Conservation (phyloP, 2,113 vertebrate species). For the Solea solea region DNA sequence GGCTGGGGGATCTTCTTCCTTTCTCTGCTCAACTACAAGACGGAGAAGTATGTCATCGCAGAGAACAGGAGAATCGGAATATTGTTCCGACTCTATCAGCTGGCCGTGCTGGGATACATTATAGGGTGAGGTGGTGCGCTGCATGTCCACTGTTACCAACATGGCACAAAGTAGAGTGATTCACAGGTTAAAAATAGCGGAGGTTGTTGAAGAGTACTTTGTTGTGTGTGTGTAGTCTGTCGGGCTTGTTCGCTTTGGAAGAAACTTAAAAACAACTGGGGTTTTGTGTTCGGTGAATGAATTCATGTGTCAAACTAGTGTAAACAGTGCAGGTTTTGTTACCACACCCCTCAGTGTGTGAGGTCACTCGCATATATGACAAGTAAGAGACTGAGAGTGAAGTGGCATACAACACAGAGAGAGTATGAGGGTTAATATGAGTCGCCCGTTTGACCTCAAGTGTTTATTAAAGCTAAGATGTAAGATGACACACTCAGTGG, state of each 20-base stretch:
- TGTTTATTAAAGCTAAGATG: constrained; percentile 4
- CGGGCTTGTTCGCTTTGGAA: neutral
- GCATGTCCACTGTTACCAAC: neutral
- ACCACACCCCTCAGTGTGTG: constrained; percentile 3
- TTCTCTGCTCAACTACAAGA: constrained; percentile 94
- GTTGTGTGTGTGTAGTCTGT: neutral
- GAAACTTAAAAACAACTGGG: neutral
- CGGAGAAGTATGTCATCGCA: constrained; percentile 93
- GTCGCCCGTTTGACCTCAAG: constrained; percentile 2
- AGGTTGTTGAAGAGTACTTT: constrained; percentile 19
- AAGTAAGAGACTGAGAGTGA: constrained; percentile 3
- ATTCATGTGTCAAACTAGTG: neutral
- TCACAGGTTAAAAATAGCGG: constrained; percentile 73
- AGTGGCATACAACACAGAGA: neutral
- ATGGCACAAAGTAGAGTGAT: constrained; percentile 41
- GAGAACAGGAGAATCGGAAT: constrained; percentile 94
- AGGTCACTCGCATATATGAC: constrained; percentile 11
- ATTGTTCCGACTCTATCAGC: constrained; percentile 90
- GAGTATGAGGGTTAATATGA: neutral
- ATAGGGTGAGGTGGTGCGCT: constrained; percentile 87
- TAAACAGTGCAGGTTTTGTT: neutral
- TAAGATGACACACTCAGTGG: neutral
- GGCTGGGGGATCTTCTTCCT: constrained; percentile 80
- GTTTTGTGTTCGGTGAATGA: neutral
- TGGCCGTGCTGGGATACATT: constrained; percentile 90